Conservation (phyloP, 2,797 vertebrate species). For the Silurus lanzhouensis region DNA sequence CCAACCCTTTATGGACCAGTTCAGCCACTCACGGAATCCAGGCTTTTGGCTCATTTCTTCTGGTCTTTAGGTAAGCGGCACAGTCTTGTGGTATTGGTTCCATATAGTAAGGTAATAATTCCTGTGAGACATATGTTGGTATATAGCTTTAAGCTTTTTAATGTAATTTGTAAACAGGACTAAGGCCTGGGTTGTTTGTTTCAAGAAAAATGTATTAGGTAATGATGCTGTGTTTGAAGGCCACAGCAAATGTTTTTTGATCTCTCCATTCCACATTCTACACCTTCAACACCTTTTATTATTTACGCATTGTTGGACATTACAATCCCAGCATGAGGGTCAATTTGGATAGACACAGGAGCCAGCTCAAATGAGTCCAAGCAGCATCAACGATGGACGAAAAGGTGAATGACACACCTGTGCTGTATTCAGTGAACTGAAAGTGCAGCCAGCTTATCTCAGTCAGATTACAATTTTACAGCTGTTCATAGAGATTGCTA, state of each 20-base stretch:
- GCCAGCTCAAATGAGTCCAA: slow-evolving; percentile 23
- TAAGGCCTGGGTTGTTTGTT: not conserved
- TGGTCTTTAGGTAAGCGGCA: not conserved
- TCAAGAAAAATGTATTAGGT: not conserved
- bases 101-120: not conserved
- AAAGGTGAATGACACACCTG: slow-evolving; percentile 40
- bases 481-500: slow-evolving; percentile 19
- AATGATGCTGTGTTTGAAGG: not conserved
- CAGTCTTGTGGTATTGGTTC: not conserved
- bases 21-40: slow-evolving; percentile 64
- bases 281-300: slow-evolving; percentile 30
- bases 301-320: slow-evolving; percentile 34
- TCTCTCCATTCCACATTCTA: slow-evolving; percentile 31
- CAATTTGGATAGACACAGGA: slow-evolving; percentile 17
- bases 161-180: not conserved
- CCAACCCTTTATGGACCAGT: slow-evolving; percentile 71
- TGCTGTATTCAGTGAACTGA: not conserved
- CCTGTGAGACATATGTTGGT: not conserved
- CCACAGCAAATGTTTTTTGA: slow-evolving; percentile 19
- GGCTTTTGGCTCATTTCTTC: slow-evolving; percentile 2
- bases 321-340: slow-evolving; percentile 15
- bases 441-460: slow-evolving; percentile 30
- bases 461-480: slow-evolving; percentile 31
- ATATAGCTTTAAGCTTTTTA: not conserved
- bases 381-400: slow-evolving; percentile 28